phyloP scores from a whole-genome alignment of 2,797 vertebrate genomes.

The Jordanella pulchra region DNA sequence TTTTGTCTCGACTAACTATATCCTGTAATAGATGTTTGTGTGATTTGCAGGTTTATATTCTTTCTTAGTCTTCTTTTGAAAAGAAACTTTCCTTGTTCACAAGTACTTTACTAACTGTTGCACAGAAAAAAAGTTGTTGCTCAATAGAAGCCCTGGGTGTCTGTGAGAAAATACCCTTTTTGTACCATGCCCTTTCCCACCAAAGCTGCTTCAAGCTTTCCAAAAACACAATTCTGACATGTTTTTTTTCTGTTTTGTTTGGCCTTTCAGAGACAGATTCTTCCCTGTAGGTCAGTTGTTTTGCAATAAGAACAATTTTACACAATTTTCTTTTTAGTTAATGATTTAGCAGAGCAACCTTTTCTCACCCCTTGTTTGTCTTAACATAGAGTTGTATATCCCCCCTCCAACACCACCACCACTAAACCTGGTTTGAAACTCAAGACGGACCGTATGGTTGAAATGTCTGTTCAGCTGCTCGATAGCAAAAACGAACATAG shows the following conservation, averaged over 20 bases:
- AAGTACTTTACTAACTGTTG: constrained; percentile 54
- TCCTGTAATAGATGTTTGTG: constrained; percentile 16
- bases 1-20: constrained; percentile 27
- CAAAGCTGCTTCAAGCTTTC: constrained; percentile 56
- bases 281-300: constrained; percentile 44
- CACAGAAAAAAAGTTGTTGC: constrained; percentile 52
- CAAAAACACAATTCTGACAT: constrained; percentile 51
- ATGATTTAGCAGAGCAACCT: constrained; percentile 54
- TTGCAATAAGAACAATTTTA: constrained; percentile 36
- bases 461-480: constrained; percentile 53
- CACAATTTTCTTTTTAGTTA: constrained; percentile 36
- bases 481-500: constrained; percentile 51
- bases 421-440: constrained; percentile 21
- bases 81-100: constrained; percentile 32
- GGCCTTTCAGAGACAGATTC: constrained; percentile 54
- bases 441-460: constrained; percentile 35
- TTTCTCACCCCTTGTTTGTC: constrained; percentile 20
- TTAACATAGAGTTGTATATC: constrained; percentile 19
- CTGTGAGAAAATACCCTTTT: constrained; percentile 39
- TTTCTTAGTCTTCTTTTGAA: constrained; percentile 4
- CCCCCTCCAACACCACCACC: background rate
- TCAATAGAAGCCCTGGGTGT: constrained; percentile 47
- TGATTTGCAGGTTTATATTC: constrained; percentile 20
- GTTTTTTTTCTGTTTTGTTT: constrained; percentile 62
- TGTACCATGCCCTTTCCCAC: constrained; percentile 43